These are phyloP conservation scores for Erpornis zantholeuca DNA, from an alignment of 2,113 vertebrate genomes.

Conservation along the genomic window DNA sequence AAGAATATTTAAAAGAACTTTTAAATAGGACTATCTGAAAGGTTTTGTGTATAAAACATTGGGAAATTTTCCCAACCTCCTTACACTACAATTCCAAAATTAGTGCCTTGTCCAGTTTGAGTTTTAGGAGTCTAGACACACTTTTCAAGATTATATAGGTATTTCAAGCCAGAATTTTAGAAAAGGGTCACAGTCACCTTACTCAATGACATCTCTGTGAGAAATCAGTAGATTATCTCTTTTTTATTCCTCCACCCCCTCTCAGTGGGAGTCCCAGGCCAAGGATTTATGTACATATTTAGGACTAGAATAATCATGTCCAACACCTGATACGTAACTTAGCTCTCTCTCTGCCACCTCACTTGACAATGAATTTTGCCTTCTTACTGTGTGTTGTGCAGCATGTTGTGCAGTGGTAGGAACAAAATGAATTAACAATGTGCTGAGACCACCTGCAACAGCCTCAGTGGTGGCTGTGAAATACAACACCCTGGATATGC, in stretches of 20 bases:
- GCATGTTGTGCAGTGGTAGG: background rate
- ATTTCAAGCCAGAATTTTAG: background rate
- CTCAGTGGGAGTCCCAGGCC: background rate
- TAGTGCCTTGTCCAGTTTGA: background rate
- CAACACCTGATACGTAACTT: background rate
- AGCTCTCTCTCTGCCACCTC: background rate
- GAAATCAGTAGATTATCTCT: background rate
- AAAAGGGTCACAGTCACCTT: background rate
- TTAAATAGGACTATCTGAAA: background rate
- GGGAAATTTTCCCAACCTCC: background rate
- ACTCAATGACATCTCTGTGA: background rate
- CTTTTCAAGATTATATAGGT: background rate
- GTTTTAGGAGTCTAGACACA: background rate
- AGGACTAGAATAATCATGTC: background rate
- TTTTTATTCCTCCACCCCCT: background rate
- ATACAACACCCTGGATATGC: constrained; percentile 49
- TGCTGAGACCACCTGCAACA: background rate
- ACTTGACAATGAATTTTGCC: background rate
- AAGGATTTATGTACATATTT: background rate
- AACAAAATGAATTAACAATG: background rate
- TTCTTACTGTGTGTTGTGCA: too few relatives aligned
- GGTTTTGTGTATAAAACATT: fast-evolving
- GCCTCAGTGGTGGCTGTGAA: background rate
- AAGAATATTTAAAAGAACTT: background rate
- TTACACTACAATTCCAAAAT: background rate